Base-by-base conservation (phyloP, 2,888 invertebrate genomes). In the Tinea pellionella region DNA sequence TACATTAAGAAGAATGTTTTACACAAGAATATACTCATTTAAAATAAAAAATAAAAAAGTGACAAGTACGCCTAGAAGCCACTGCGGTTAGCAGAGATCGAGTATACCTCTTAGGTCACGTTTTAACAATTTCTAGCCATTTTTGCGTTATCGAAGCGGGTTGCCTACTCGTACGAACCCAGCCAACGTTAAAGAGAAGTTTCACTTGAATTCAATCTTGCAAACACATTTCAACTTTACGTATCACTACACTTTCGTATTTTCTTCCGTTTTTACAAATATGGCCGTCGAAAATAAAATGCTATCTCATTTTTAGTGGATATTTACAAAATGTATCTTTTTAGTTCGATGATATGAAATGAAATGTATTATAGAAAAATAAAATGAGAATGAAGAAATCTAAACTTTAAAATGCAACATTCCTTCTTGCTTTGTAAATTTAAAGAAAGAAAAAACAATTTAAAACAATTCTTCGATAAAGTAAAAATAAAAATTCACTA, bases 41-140 rank as follows among this genome's bases (percentile, higher is more conserved):
- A 9, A 37, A 37, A 37, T 24, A 3, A 24, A 24, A 24, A 24
- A 24, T n/a, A 24, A 24, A 24, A 24, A 24, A 24, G 24, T 3
- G 6, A 24, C 3, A 24, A 24, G 3, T 37, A 37, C n/a, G 37
- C 9, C 11, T 37, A 37, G 37, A 9, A 37, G 37, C 9, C 11
- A 37, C n/a, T 37, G 9, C 37, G 9, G 30, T n/a, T 37, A 37
- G n/a, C 37, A 37, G 9, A 37, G 9, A 37, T 37, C n/a, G 37
- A 37, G 37, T 37, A 9, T 37, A 37, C 37, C 37, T 37, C 53
- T 53, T 24, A 53, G 59, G 63, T 63, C 61, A 63, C 65, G 62
- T 66, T 64, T 62, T 56, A 53, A 56, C 70, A 69, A 69, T 70
- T 69, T 65, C 67, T 67, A 68, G 65, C 66, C 65, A 65, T 68